Evolutionary conservation across 2,113 vertebrate genomes (phyloP).

Genomic region (Clupea harengus): DNA sequence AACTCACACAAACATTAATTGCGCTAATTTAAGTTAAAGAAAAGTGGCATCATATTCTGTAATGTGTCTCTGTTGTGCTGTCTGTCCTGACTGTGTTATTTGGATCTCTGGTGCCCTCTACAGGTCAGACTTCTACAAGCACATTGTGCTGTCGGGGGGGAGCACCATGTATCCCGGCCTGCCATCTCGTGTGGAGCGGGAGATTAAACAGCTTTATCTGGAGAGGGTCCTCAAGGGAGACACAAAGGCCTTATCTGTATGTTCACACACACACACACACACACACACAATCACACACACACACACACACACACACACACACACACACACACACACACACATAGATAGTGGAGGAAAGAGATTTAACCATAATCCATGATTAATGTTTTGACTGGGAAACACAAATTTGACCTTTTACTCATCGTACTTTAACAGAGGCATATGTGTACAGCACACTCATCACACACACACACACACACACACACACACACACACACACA

Average conservation of each 20-base stretch:
- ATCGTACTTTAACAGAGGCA: background rate
- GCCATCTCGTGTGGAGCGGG: constrained; percentile 61
- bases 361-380: too few species aligned
- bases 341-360: too few species aligned
- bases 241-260: constrained; percentile 84
- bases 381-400: too few species aligned
- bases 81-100: background rate
- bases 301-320: too few species aligned
- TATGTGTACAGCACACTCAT: background rate
- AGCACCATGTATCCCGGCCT: constrained; percentile 68
- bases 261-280: constrained; percentile 32
- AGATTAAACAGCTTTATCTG: constrained; percentile 87
- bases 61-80: too few species aligned
- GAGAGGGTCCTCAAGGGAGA: constrained; percentile 86
- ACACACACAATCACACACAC: too few species aligned
- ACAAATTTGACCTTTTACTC: too few species aligned
- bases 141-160: constrained; percentile 86
- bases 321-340: too few species aligned
- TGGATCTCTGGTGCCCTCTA: background rate
- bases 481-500: background rate
- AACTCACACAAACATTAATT: background rate
- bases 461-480: background rate
- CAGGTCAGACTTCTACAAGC: constrained; percentile 87
- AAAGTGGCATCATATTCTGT: too few species aligned
- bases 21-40: too few species aligned